Percentiles rank a stretch among this genome's conserved stretches.
Evolutionary conservation across 2,888 invertebrate genomes (phyloP).

Genomic region (Ganaspis brasiliensis): DNA sequence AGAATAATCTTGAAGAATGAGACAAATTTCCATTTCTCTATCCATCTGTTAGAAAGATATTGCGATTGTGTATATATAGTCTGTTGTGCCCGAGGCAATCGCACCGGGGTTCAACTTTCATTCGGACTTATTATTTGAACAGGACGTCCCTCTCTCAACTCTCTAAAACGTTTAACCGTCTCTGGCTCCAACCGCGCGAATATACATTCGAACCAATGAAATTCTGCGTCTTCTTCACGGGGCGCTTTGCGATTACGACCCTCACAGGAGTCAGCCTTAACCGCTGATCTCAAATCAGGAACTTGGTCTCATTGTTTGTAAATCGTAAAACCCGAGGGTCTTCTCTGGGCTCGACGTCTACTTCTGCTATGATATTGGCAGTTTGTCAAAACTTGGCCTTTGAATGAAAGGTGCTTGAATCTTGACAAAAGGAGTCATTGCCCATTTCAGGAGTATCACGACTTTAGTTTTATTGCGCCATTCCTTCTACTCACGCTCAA

Average conservation of each 20-base stretch:
- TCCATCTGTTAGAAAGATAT: slow-evolving; percentile 45
- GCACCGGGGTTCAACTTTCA: slow-evolving; percentile 61
- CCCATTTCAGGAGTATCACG: background rate
- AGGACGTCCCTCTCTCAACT: slow-evolving; percentile 53
- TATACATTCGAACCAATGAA: slow-evolving; percentile 38
- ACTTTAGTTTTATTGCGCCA: slow-evolving; percentile 4
- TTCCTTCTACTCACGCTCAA: background rate
- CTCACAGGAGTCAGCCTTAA: slow-evolving; percentile 56
- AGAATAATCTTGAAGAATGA: background rate
- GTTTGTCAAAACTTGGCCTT: slow-evolving; percentile 32
- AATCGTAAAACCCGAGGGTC: slow-evolving; percentile 27
- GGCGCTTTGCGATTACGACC: slow-evolving; percentile 49
- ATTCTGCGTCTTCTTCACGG: slow-evolving; percentile 44
- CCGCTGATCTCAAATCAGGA: slow-evolving; percentile 41
- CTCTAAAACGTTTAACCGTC: slow-evolving; percentile 46
- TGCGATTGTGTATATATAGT: slow-evolving; percentile 53
- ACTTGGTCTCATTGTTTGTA: slow-evolving; percentile 41
- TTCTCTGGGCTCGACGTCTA: background rate
- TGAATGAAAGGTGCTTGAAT: slow-evolving; percentile 27
- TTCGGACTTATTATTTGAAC: slow-evolving; percentile 75
- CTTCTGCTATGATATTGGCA: slow-evolving; percentile 29
- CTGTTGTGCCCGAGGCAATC: slow-evolving; percentile 45
- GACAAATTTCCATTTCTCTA: slow-evolving; percentile 12
- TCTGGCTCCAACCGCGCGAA: slow-evolving; percentile 46
- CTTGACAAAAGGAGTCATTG: slow-evolving; percentile 32